Percentiles rank a stretch among this genome's conserved stretches.
Evolutionary conservation across 2,888 invertebrate species (phyloP).

Genomic region (Spicauda simplicius): DNA sequence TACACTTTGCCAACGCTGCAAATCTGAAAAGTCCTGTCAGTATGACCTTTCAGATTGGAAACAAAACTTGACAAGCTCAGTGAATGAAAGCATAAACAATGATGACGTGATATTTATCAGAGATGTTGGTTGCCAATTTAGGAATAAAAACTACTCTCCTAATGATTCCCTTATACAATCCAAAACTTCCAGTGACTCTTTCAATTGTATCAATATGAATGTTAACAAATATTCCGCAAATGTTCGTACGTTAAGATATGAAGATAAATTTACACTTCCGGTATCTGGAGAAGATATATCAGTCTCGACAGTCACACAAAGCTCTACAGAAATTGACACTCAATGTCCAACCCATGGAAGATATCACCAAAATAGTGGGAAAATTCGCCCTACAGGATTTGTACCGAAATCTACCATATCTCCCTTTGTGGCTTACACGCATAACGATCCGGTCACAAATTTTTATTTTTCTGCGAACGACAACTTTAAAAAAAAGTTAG

Average conservation of each 20-base stretch:
- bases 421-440: constrained; percentile 53
- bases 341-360: constrained; percentile 58
- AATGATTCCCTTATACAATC: constrained; percentile 52
- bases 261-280: constrained; percentile 63
- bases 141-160: constrained; percentile 52
- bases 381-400: constrained; percentile 49
- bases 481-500: constrained; percentile 24
- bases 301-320: constrained; percentile 53
- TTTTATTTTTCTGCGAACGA: constrained; percentile 39
- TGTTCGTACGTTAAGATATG: constrained; percentile 60
- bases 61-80: constrained; percentile 37
- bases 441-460: constrained; percentile 40
- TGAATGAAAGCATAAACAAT: constrained; percentile 40
- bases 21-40: constrained; percentile 70
- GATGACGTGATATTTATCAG: constrained; percentile 69
- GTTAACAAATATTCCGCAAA: constrained; percentile 55
- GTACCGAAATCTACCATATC: constrained; percentile 48
- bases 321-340: constrained; percentile 55
- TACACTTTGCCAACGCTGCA: constrained; percentile 49
- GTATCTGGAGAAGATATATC: constrained; percentile 51
- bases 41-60: constrained; percentile 54
- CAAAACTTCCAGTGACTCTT: constrained; percentile 59
- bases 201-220: constrained; percentile 54
- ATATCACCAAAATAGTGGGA: constrained; percentile 31
- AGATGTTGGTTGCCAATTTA: constrained; percentile 76